Base-by-base conservation (phyloP, 2,888 invertebrate species). In the Acholoe squamosa region DNA sequence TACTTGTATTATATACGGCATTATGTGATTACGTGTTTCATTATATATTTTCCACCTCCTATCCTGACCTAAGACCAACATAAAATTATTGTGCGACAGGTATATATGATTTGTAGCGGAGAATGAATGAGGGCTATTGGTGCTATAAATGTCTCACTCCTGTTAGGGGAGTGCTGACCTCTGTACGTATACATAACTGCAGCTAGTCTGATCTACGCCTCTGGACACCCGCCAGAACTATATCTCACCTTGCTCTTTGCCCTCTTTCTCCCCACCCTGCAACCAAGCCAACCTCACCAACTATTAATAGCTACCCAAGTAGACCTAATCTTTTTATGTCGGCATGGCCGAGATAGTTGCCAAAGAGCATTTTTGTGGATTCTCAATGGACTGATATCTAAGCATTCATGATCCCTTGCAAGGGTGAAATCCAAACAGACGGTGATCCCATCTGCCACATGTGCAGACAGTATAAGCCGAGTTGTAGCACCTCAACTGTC, bases 171-270 rank as follows among this genome's bases (percentile, higher is more conserved):
- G 71, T 28, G 25, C 80, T 19, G 80, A 80, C 80, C 80, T 34
- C 80, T 80, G 80, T 80, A 80, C 80, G 80, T 80, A 80, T 80
- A 80, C n/a, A n/a, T 16, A 34, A 33, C 80, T 80, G 34, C 43
- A n/a, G 43, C 0, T 0, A 80, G 80, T 43, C 34, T 22, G 43
- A n/a, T 33, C 34, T 16, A 34, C 3, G n/a, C 33, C 10, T 33
- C 43, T 80, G 80, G 80, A 80, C 43, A 16, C 16, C 22, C 1
- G 80, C 80, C 80, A 80, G 80, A 7, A 28, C 77, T 33, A 77
- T 77, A 77, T 43, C 80, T 43, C 22, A 33, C 80, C 80, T 80
- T 80, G 80, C 34, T 80, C 80, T 80, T 80, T 80, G 80, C 80
- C 80, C 80, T 43, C 43, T 43, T 33, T 43, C n/a, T 80, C 25